These are phyloP conservation scores for Esox masquinongy DNA, from an alignment of 2,797 vertebrate species.

Conservation along the genomic window DNA sequence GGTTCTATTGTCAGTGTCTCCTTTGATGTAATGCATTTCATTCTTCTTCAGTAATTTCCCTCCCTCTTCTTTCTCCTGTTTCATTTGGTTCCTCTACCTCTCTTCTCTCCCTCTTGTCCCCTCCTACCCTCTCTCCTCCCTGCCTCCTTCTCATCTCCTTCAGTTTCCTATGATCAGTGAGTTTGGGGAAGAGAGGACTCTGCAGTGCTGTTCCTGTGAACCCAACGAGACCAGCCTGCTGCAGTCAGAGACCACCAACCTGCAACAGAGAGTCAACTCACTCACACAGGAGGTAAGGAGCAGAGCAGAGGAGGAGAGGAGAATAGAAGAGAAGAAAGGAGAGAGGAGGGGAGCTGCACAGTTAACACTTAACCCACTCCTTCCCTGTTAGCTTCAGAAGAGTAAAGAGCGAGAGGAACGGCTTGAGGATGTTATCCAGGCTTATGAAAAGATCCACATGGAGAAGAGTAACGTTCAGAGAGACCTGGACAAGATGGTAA, in stretches of 20 bases:
- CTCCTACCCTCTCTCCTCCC: background rate
- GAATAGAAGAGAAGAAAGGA: background rate
- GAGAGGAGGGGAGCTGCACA: background rate
- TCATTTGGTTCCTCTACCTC: background rate
- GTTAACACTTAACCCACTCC: background rate
- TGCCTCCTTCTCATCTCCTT: background rate
- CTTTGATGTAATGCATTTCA: background rate
- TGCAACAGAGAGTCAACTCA: slow-evolving; percentile 83
- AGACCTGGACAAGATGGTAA: slow-evolving; percentile 87
- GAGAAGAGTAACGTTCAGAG: slow-evolving; percentile 87
- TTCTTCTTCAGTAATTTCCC: no score
- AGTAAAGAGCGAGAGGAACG: slow-evolving; percentile 86
- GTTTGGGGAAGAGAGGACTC: slow-evolving; percentile 79
- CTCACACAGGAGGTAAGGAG: slow-evolving; percentile 57
- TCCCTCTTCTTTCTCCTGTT: background rate
- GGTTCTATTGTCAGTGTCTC: background rate
- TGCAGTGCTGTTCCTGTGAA: slow-evolving; percentile 73
- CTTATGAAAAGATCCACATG: slow-evolving; percentile 86
- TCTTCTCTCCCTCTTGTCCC: background rate
- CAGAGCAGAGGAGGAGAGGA: background rate
- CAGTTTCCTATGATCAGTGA: slow-evolving; percentile 84
- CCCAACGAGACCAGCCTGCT: slow-evolving; percentile 80
- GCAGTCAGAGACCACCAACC: slow-evolving; percentile 72
- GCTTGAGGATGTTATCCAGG: slow-evolving; percentile 87
- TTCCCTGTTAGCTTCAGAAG: slow-evolving; percentile 80